Base-by-base conservation (phyloP, 2,888 invertebrate species). In the Eulithis prunata region DNA sequence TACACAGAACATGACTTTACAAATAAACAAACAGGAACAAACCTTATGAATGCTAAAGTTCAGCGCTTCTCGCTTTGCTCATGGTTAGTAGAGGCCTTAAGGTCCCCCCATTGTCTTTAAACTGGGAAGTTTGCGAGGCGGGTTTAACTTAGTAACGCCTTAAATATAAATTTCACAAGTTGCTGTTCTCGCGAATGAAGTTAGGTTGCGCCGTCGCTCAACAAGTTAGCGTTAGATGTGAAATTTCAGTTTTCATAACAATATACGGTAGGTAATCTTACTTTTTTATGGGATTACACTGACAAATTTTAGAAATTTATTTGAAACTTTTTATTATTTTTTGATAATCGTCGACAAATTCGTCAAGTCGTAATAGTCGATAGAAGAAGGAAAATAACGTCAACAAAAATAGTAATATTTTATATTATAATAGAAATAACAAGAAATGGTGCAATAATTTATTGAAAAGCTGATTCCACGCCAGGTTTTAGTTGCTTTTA, bases 121-220 rank as follows among this genome's bases (percentile, higher is more conserved):
- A 83, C 82, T 84, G 80, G 76, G 71, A 85, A 88, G 86, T 89
- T 89, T 85, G 80, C 79, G 74, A 86, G 80, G 78, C 82, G 78
- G 82, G 86, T 81, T 88, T 85, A 89, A 89, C 89, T 91, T 89
- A 83, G 86, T 81, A 85, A 82, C 81, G 85, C 84, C 87, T 91
- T 88, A 90, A 90, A 90, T 89, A 90, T 89, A 89, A 89, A 91
- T 90, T 90, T 90, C 80, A 72, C 82, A 88, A 90, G 84, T 90
- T 88, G 79, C 81, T 75, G 68, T 76, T 67, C 75, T 78, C 81
- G 75, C 80, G 86, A 89, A 87, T 87, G 84, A 83, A 88, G 87
- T 89, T 88, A 88, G 81, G 82, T 81, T 82, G 81, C 81, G 82
- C 78, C 80, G 84, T 81, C 82, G 83, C 84, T 88, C 88, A 87